A percentile compares a stretch with the other conserved stretches of the same genome.
Evolutionary conservation across 2,797 vertebrate species (phyloP).

Genomic region (Cossypha niveicapilla): DNA sequence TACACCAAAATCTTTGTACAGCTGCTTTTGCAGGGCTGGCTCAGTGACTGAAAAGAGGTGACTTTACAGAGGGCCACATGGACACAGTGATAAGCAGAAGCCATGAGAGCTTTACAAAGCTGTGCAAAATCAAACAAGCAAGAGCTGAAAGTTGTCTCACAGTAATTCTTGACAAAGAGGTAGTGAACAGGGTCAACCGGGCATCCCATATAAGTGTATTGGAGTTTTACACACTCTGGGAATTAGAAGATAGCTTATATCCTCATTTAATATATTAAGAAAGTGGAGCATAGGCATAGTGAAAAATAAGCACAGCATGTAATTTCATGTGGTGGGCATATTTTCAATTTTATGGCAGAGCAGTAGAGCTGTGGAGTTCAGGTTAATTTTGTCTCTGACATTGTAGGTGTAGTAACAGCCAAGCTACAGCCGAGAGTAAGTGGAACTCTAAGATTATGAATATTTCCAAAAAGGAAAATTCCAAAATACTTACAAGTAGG

Average conservation of each 20-base stretch:
- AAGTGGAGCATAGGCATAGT: neutral
- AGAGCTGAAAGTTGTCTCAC: neutral
- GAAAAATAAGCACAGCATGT: neutral
- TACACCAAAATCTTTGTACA: neutral
- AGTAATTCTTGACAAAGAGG: neutral
- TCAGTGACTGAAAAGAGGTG: neutral
- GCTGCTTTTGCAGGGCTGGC: neutral
- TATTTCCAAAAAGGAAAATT: neutral
- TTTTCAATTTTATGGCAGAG: neutral
- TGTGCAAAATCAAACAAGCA: neutral
- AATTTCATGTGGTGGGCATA: neutral
- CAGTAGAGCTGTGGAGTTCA: neutral
- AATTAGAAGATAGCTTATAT: neutral
- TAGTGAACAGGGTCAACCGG: neutral
- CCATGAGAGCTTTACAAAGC: neutral
- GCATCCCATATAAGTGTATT: neutral
- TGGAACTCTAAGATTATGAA: neutral
- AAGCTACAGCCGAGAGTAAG: neutral
- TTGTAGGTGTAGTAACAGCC: neutral
- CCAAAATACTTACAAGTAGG: neutral
- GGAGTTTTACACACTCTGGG: neutral
- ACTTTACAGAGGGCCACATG: fast-evolving
- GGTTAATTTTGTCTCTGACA: neutral
- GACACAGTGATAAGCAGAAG: neutral
- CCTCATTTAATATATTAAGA: neutral